Evolutionary conservation across 2,113 vertebrate species (phyloP).

Genomic region (Nycticryphes semicollaris): DNA sequence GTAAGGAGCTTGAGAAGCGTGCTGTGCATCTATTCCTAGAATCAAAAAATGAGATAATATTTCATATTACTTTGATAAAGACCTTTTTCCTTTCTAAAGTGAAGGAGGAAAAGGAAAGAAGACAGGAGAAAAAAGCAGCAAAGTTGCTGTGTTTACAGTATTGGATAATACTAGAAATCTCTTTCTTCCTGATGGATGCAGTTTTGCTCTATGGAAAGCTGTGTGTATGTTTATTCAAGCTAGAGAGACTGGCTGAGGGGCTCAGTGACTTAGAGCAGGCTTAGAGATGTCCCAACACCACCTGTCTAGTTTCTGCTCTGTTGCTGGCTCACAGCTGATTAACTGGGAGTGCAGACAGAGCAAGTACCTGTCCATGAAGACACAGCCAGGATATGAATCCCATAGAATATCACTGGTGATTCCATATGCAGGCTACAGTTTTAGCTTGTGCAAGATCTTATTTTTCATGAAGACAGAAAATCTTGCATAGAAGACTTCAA

Average conservation of each 20-base stretch:
- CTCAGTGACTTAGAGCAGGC: neutral
- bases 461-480: neutral
- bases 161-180: neutral
- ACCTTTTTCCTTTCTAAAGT: neutral
- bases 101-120: neutral
- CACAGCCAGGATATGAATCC: neutral
- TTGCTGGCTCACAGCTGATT: neutral
- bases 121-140: neutral
- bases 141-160: neutral
- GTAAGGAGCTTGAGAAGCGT: neutral
- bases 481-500: neutral
- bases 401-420: neutral
- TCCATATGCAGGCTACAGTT: neutral
- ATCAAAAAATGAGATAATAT: neutral
- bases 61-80: neutral
- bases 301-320: neutral
- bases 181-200: neutral
- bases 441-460: neutral
- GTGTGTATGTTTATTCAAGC: neutral
- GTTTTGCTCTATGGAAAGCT: neutral
- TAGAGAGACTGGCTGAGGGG: neutral
- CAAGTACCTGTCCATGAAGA: neutral
- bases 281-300: neutral
- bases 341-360: neutral
- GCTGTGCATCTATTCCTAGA: neutral